Evolutionary conservation across 2,797 vertebrate genomes (phyloP).

Genomic region (Mormyrops attenuatus): DNA sequence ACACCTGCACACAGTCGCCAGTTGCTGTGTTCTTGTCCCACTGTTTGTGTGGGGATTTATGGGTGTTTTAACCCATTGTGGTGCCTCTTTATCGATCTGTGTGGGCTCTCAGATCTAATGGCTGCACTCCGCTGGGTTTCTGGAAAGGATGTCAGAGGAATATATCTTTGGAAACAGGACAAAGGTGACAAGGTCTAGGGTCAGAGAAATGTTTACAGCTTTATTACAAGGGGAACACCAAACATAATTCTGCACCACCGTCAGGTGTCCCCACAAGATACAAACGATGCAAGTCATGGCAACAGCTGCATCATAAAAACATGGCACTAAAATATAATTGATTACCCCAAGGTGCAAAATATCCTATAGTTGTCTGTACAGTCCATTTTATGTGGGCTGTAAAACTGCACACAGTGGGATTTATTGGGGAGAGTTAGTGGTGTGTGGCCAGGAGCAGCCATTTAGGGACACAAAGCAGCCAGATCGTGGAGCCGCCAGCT

Average conservation of each 20-base stretch:
- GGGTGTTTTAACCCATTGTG: constrained; percentile 62
- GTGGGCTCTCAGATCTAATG: constrained; percentile 48
- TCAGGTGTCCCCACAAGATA: constrained; percentile 10
- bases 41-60: constrained; percentile 62
- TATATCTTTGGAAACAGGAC: constrained; percentile 58
- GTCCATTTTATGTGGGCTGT: constrained; percentile 14
- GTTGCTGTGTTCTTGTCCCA: constrained; percentile 43
- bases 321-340: constrained; percentile 21
- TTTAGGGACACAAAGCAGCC: constrained; percentile 18
- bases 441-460: background rate
- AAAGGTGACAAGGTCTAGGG: constrained; percentile 47
- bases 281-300: constrained; percentile 16
- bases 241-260: constrained; percentile 23
- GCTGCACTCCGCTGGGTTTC: constrained; percentile 22
- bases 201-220: constrained; percentile 46
- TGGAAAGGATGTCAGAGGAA: constrained; percentile 39
- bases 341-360: constrained; percentile 15
- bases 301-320: constrained; percentile 14
- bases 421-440: constrained; percentile 17
- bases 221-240: constrained; percentile 45
- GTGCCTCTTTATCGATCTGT: constrained; percentile 68
- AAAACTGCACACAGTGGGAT: constrained; percentile 23
- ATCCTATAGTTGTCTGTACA: constrained; percentile 8
- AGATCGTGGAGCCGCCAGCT: background rate
- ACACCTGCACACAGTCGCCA: background rate